phyloP scores from a whole-genome alignment of 2,113 vertebrate species.

The Alethe castanea region DNA sequence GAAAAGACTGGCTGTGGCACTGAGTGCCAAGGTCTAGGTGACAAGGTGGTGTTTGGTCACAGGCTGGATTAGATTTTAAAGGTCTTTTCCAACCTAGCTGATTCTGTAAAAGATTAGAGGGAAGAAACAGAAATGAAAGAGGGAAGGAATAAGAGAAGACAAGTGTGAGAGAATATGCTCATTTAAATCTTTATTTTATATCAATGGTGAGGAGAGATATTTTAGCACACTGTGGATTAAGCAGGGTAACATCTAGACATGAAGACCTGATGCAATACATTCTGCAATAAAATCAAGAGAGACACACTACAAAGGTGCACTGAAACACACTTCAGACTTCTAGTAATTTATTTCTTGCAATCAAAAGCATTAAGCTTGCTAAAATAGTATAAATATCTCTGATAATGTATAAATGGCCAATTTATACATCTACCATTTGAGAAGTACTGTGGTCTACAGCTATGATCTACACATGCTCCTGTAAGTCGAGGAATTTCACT shows the following conservation, averaged over 20 bases:
- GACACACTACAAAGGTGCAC: neutral
- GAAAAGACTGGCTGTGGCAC: neutral
- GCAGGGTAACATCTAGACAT: neutral
- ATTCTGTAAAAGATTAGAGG: neutral
- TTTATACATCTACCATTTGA: neutral
- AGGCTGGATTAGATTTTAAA: neutral
- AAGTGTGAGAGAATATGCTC: neutral
- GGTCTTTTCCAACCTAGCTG: neutral
- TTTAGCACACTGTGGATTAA: neutral
- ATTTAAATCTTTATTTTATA: neutral
- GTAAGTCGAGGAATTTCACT: neutral
- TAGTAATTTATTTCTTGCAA: neutral
- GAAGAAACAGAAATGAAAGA: neutral
- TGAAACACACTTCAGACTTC: neutral
- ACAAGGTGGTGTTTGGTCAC: neutral
- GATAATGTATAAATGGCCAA: neutral
- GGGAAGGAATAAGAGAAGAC: neutral
- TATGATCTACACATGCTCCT: neutral
- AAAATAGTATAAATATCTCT: neutral
- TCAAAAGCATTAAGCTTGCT: neutral
- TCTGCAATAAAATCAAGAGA: neutral
- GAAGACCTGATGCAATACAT: neutral
- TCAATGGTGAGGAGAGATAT: neutral
- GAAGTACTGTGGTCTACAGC: neutral
- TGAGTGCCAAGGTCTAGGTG: too few species aligned